Evolutionary conservation across 2,888 invertebrate species (phyloP).

Genomic region (Brachyptera putata): DNA sequence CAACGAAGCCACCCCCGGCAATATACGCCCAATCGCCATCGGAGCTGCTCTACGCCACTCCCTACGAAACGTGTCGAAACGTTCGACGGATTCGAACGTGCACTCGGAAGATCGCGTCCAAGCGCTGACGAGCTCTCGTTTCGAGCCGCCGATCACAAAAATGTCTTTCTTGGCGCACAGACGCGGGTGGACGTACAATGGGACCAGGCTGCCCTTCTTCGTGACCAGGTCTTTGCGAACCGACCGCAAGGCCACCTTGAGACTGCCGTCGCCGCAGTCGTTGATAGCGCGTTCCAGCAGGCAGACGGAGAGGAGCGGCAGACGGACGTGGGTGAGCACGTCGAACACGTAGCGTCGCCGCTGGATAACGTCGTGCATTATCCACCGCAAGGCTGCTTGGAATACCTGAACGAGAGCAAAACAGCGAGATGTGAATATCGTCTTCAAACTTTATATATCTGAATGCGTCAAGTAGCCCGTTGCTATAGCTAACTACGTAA

Average conservation of each 20-base stretch:
- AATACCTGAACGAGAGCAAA: slow-evolving; percentile 61
- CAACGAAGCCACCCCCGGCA: slow-evolving; percentile 80
- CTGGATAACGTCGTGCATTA: slow-evolving; percentile 71
- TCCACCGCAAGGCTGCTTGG: slow-evolving; percentile 82
- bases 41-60: slow-evolving; percentile 78
- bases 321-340: slow-evolving; percentile 72
- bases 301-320: slow-evolving; percentile 76
- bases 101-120: slow-evolving; percentile 74
- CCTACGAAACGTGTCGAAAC: slow-evolving; percentile 71
- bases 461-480: too few relatives aligned
- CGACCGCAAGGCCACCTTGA: slow-evolving; percentile 71
- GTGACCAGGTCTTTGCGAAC: slow-evolving; percentile 69
- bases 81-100: slow-evolving; percentile 76
- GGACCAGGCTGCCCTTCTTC: slow-evolving; percentile 67
- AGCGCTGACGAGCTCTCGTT: slow-evolving; percentile 66
- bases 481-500: too few relatives aligned
- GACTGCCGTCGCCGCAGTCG: slow-evolving; percentile 74
- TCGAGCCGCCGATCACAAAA: slow-evolving; percentile 83
- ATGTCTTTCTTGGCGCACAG: slow-evolving; percentile 82
- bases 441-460: slow-evolving; percentile 9
- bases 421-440: background rate
- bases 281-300: slow-evolving; percentile 72
- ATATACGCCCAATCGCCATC: slow-evolving; percentile 78
- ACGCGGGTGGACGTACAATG: slow-evolving; percentile 71
- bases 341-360: slow-evolving; percentile 82